Evolutionary conservation across 2,113 vertebrate species (phyloP).

Genomic region (Caranx melampygus): DNA sequence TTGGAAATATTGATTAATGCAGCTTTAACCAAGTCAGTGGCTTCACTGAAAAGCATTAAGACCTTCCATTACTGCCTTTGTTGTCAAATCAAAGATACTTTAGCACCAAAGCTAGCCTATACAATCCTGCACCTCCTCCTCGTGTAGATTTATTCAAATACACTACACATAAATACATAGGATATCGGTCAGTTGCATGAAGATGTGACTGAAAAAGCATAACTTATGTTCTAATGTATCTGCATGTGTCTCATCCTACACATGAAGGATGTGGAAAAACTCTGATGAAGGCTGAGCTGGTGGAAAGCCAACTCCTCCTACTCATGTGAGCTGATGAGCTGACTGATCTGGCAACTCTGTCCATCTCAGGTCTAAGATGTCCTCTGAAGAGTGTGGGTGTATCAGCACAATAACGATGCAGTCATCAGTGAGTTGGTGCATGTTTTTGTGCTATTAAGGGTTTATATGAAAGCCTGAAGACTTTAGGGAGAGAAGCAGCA

Average conservation of each 20-base stretch:
- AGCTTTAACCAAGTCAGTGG: constrained; percentile 1
- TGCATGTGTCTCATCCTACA: not conserved
- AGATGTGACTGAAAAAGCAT: not conserved
- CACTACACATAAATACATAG: not conserved
- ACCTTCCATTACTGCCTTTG: not conserved
- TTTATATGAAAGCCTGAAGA: constrained; percentile 32
- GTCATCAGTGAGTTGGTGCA: constrained; percentile 26
- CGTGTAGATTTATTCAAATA: not conserved
- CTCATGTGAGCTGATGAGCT: not conserved
- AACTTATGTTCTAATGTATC: not conserved
- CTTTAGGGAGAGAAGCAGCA: constrained; percentile 35
- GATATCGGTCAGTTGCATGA: not conserved
- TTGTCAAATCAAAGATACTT: not conserved
- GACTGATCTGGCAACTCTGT: not conserved
- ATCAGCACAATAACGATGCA: constrained; percentile 38
- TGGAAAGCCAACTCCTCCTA: not conserved
- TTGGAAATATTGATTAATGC: not conserved
- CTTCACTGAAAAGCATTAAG: not conserved
- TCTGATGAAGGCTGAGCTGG: not conserved
- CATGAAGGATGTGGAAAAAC: constrained; percentile 1
- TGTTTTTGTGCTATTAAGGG: constrained; percentile 32
- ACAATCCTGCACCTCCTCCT: not conserved
- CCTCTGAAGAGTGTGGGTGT: constrained; percentile 35
- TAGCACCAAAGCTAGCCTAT: not conserved
- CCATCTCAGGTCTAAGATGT: not conserved